These are phyloP conservation scores for Melozone crissalis DNA, from an alignment of 2,113 vertebrate species.

Conservation along the genomic window DNA sequence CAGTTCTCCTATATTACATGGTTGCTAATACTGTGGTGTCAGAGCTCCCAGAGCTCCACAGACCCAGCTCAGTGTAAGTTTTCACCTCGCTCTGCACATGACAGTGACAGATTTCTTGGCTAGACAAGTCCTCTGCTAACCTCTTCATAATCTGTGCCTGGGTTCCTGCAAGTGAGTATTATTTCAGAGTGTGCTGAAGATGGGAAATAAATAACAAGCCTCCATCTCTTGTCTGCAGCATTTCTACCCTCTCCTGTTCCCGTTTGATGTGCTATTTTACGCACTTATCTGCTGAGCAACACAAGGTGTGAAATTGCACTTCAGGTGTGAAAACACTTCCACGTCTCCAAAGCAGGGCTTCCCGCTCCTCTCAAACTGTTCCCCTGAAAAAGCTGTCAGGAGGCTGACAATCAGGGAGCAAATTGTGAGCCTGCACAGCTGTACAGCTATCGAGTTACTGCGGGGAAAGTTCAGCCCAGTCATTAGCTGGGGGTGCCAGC, in stretches of 20 bases:
- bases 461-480: slow-evolving; percentile 4
- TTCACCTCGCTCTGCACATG: background rate
- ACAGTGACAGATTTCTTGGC: slow-evolving; percentile 19
- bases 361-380: slow-evolving; percentile 70
- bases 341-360: slow-evolving; percentile 71
- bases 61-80: slow-evolving; percentile 4
- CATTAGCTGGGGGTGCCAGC: background rate
- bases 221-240: slow-evolving; percentile 56
- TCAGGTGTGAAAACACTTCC: slow-evolving; percentile 79
- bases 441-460: slow-evolving; percentile 13
- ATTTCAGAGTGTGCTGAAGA: slow-evolving; percentile 48
- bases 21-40: background rate
- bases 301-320: slow-evolving; percentile 80
- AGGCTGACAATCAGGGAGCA: slow-evolving; percentile 55
- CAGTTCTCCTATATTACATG: background rate
- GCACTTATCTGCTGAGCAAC: slow-evolving; percentile 76
- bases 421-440: slow-evolving; percentile 54
- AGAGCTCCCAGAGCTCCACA: background rate
- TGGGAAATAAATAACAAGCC: slow-evolving; percentile 70
- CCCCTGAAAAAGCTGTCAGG: slow-evolving; percentile 69
- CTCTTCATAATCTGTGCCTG: slow-evolving; percentile 29
- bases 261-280: slow-evolving; percentile 77
- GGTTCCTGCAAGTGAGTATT: slow-evolving; percentile 50
- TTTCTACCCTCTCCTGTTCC: slow-evolving; percentile 72
- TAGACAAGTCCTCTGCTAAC: slow-evolving; percentile 52